phyloP scores from a whole-genome alignment of 2,113 vertebrate genomes.

The Eulemur macaco region DNA sequence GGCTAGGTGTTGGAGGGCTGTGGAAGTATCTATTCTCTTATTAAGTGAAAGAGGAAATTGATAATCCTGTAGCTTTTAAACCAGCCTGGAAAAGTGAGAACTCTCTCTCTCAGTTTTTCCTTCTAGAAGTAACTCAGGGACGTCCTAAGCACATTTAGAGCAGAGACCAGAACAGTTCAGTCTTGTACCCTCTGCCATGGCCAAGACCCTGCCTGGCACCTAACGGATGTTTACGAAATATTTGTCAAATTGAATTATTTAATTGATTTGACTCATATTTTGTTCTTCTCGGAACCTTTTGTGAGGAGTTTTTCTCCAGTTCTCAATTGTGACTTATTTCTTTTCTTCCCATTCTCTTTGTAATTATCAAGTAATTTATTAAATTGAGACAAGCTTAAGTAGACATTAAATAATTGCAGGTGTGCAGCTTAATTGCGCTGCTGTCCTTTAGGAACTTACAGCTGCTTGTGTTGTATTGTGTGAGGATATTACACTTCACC shows the following conservation, averaged over 20 bases:
- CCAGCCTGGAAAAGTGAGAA: background rate
- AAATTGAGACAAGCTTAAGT: constrained; percentile 51
- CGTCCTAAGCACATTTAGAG: background rate
- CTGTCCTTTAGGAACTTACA: constrained; percentile 50
- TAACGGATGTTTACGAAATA: constrained; percentile 13
- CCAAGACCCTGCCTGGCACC: background rate
- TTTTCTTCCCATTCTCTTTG: constrained; percentile 13
- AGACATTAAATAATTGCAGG: constrained; percentile 59
- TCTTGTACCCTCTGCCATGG: background rate
- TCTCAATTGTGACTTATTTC: constrained; percentile 23
- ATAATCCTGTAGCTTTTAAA: background rate
- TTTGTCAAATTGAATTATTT: constrained; percentile 25
- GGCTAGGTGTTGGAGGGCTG: background rate
- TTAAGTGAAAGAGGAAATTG: constrained; percentile 32
- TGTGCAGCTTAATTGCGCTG: constrained; percentile 23
- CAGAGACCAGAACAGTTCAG: background rate
- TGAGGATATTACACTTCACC: constrained; percentile 45
- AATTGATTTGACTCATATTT: constrained; percentile 7
- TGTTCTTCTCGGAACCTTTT: constrained; percentile 13
- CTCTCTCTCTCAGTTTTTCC: background rate
- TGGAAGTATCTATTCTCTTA: background rate
- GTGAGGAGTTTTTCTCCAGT: background rate
- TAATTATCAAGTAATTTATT: constrained; percentile 25
- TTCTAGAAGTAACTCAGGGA: background rate
- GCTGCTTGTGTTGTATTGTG: constrained; percentile 51